phyloP scores from a whole-genome alignment of 2,113 vertebrate species.

The Epinephelus cyanopodus region DNA sequence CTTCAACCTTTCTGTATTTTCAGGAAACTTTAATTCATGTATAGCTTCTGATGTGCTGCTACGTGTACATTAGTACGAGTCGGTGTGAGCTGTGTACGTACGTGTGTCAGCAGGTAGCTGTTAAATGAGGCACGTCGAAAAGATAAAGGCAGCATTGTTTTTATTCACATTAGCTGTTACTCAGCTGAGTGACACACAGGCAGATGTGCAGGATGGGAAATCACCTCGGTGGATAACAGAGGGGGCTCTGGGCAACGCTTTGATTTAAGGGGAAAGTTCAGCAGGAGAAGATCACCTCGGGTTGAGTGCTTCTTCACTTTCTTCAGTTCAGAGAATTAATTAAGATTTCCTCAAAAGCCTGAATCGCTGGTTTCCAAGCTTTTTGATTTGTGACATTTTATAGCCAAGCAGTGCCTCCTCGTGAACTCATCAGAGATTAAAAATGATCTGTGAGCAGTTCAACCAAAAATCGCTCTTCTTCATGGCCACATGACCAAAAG shows the following conservation, averaged over 20 bases:
- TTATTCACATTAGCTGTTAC: conserved; percentile 58
- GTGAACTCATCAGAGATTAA: neutral
- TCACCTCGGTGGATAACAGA: conserved; percentile 41
- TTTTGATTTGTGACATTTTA: neutral
- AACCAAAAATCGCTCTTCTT: neutral
- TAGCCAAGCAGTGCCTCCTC: neutral
- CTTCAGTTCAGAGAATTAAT: conserved; percentile 1
- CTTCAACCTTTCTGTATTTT: neutral
- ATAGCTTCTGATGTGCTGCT: neutral
- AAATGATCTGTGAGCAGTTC: neutral
- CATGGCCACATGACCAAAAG: neutral
- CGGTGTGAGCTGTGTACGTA: conserved; percentile 3
- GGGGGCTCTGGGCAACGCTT: conserved; percentile 29
- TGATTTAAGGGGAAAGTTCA: conserved; percentile 44
- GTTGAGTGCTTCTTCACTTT: neutral
- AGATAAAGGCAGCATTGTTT: conserved; percentile 59
- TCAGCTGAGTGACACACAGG: conserved; percentile 59
- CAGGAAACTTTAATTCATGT: neutral
- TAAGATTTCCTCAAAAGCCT: neutral
- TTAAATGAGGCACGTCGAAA: conserved; percentile 54
- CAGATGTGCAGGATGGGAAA: conserved; percentile 64
- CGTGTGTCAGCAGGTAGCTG: conserved; percentile 67
- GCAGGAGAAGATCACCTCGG: conserved; percentile 6
- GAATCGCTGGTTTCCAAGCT: neutral
- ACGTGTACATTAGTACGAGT: neutral